phyloP scores from a whole-genome alignment of 2,113 vertebrate species.

The Myrmecophaga tridactyla region DNA sequence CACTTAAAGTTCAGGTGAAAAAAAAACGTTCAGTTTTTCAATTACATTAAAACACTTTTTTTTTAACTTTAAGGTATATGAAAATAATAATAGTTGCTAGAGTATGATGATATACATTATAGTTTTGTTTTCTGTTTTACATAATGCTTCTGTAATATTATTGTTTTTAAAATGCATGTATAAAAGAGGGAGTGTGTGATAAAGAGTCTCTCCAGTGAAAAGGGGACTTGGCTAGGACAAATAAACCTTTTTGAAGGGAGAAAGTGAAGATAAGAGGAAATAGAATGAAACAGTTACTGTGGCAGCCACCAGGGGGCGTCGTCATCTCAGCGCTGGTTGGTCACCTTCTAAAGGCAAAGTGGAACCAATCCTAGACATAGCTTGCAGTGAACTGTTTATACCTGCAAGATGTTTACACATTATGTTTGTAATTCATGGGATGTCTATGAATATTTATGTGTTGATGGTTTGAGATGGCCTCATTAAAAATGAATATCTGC shows the following conservation, averaged over 20 bases:
- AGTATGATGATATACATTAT: background rate
- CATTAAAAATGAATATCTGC: slow-evolving; percentile 27
- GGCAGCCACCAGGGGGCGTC: slow-evolving; percentile 54
- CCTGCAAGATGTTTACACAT: background rate
- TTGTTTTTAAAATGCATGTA: slow-evolving; percentile 7
- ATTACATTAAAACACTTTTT: background rate
- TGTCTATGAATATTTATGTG: background rate
- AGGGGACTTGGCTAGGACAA: background rate
- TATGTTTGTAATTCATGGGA: slow-evolving; percentile 6
- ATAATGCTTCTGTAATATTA: background rate
- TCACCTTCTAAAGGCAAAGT: background rate
- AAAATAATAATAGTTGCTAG: background rate
- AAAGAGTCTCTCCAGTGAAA: background rate
- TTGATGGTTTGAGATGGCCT: background rate
- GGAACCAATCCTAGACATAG: background rate
- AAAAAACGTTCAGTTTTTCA: background rate
- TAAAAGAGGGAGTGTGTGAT: background rate
- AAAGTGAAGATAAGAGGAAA: background rate
- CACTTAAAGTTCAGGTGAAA: background rate
- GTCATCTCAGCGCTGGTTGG: background rate
- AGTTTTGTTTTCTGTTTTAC: background rate
- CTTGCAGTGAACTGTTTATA: background rate
- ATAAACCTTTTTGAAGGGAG: background rate
- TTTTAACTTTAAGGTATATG: background rate
- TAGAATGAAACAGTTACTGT: background rate